Evolutionary conservation across 2,888 invertebrate species (phyloP).

Genomic region (Danaus chrysippus): DNA sequence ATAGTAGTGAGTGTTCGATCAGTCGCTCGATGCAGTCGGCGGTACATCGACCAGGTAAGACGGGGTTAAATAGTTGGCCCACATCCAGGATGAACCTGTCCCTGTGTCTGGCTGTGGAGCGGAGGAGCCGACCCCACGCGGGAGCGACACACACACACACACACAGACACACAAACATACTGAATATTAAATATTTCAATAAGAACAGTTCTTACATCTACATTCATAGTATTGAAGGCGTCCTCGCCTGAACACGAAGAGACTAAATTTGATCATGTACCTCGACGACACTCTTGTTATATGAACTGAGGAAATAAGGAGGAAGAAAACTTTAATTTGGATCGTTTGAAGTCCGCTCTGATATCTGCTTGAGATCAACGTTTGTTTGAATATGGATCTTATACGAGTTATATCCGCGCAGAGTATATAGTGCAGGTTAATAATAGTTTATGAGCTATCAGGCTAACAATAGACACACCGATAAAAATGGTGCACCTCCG

Average conservation of each 20-base stretch:
- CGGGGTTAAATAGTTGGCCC: conserved; percentile 21
- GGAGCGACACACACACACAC: neutral
- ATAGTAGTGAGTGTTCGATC: neutral
- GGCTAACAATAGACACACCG: conserved; percentile 24
- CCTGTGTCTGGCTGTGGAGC: conserved; percentile 9
- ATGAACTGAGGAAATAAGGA: too few species aligned
- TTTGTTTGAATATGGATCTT: too few species aligned
- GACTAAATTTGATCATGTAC: too few species aligned
- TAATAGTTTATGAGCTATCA: conserved; percentile 28
- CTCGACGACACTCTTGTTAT: too few species aligned
- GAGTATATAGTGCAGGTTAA: conserved; percentile 10
- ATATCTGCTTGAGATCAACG: too few species aligned
- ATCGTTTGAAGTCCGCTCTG: too few species aligned
- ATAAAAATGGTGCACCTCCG: neutral
- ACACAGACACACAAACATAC: conserved; percentile 1
- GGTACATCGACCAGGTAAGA: conserved; percentile 11
- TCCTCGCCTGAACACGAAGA: too few species aligned
- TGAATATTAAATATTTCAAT: too few species aligned
- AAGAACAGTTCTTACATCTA: too few species aligned
- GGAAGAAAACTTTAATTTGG: too few species aligned
- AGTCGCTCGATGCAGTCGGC: neutral
- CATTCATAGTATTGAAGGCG: too few species aligned
- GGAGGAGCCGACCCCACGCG: conserved; percentile 15
- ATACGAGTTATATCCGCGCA: too few species aligned
- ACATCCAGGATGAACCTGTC: conserved; percentile 14